phyloP scores from a whole-genome alignment of 2,113 vertebrate genomes.

The Gracilinanus agilis region DNA sequence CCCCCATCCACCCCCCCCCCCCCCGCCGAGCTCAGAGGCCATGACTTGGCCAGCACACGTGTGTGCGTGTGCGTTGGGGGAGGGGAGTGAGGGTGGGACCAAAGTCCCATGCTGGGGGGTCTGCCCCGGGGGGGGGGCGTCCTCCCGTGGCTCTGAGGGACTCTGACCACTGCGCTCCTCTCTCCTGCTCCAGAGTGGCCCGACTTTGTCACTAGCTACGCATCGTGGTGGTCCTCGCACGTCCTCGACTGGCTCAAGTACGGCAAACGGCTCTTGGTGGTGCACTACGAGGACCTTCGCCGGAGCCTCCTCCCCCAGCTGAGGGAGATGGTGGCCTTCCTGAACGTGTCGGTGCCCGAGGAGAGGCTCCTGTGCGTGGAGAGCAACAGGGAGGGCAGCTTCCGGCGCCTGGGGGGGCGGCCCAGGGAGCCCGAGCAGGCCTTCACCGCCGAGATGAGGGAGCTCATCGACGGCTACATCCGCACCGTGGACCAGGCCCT shows the following conservation, averaged over 20 bases:
- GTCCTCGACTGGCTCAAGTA: constrained; percentile 92
- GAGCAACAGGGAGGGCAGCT: constrained; percentile 92
- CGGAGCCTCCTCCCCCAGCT: constrained; percentile 87
- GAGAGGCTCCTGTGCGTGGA: constrained; percentile 91
- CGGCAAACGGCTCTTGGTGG: constrained; percentile 86
- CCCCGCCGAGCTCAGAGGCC: too few relatives aligned
- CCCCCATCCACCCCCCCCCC: too few relatives aligned
- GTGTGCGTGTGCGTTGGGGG: too few relatives aligned
- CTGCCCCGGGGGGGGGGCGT: not conserved
- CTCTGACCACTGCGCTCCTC: not conserved
- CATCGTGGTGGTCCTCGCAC: constrained; percentile 93
- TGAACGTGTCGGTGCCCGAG: constrained; percentile 86
- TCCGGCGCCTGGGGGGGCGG: constrained; percentile 86
- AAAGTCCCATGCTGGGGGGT: too few relatives aligned
- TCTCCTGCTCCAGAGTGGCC: constrained; percentile 87
- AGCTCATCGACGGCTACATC: constrained; percentile 89
- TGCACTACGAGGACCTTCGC: constrained; percentile 91
- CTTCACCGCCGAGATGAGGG: constrained; percentile 91
- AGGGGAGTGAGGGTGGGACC: too few relatives aligned
- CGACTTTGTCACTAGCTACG: constrained; percentile 91
- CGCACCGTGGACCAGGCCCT: constrained; percentile 89
- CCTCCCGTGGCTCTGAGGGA: not conserved
- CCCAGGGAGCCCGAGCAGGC: constrained; percentile 86
- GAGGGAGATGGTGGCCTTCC: constrained; percentile 87
- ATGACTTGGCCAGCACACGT: too few relatives aligned